Percentiles rank a stretch among this genome's conserved stretches.
These are phyloP conservation scores for Trachemys scripta DNA, from an alignment of 2,113 vertebrate species.

Conservation along the genomic window DNA sequence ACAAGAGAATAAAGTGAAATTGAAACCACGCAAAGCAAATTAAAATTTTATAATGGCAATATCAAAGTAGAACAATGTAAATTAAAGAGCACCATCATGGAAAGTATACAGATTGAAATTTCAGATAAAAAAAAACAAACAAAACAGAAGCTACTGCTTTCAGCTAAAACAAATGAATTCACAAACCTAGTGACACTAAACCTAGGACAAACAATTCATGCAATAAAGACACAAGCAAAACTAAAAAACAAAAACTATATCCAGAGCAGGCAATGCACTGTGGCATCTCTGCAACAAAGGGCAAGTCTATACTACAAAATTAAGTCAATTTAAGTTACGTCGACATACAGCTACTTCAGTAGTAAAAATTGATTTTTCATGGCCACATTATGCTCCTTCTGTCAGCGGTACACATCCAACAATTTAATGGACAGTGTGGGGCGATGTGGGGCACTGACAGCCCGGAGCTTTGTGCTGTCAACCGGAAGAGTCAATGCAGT, in stretches of 20 bases:
- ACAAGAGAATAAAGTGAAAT: background rate
- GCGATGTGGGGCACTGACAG: no score
- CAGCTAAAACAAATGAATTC: constrained; percentile 54
- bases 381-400: background rate
- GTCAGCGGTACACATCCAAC: background rate
- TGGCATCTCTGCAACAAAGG: background rate
- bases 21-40: constrained; percentile 23
- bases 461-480: no score
- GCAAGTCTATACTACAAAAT: background rate
- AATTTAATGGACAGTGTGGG: background rate
- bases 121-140: background rate
- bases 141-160: background rate
- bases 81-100: background rate
- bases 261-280: background rate
- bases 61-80: constrained; percentile 1
- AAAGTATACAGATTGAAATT: background rate
- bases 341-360: background rate
- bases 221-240: constrained; percentile 1
- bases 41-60: background rate
- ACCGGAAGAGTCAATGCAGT: background rate
- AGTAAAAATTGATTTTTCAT: background rate
- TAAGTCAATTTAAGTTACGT: background rate
- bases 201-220: constrained; percentile 42
- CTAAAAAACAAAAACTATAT: background rate
- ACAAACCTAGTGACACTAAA: constrained; percentile 41